Evolutionary conservation across 2,113 vertebrate species (phyloP), one percentile per base, ranked within the genome.

Genomic region (Petromus typicus): DNA sequence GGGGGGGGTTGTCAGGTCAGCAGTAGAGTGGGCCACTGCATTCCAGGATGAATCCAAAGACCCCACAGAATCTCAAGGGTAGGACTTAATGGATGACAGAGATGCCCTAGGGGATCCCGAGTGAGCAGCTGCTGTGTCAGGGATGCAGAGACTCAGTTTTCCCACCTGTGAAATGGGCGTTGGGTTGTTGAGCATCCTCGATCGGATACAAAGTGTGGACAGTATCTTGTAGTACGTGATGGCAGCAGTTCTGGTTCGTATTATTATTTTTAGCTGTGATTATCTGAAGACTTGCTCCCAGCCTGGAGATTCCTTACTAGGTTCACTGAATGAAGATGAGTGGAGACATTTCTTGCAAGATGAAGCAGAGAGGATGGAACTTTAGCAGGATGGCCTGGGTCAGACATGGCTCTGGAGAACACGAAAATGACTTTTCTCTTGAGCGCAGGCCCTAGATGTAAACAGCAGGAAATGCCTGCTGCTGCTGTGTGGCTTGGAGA

Each of bases 271-370:
- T 37, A 86, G 32, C 71, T 45, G 48, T 22, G 92, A 32, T 56
- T 61, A 45, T 76, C 64, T 59, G 48, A 95, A 94, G 86, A 43
- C 37, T 75, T 75, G n/a, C n/a, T 90, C 64, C 64, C 23, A 67
- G 48, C 51, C 88, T 89, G 86, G 56, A 45, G 40, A 61, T 48
- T 63, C 5, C 45, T 45, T 17, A 59, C 16, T 43, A 43, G 22
- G 69, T 23, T 32, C 30, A 83, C 57, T 82, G 66, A 79, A 83
- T 12, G 13, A 43, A 76, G 81, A 22, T 40, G 56, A 14, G 76
- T 48, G 23, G 18, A 63, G 67, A 67, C 1, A 80, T 1, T 23
- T 10, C 12, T 32, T 69, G 45, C 7, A n/a, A n/a, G n/a, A n/a
- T n/a, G 54, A 59, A 80, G 75, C 22, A 0, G 7, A 63, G 56